Evolutionary conservation across 2,113 vertebrate genomes (phyloP).

Genomic region (Cyphomyrus plagiostoma): DNA sequence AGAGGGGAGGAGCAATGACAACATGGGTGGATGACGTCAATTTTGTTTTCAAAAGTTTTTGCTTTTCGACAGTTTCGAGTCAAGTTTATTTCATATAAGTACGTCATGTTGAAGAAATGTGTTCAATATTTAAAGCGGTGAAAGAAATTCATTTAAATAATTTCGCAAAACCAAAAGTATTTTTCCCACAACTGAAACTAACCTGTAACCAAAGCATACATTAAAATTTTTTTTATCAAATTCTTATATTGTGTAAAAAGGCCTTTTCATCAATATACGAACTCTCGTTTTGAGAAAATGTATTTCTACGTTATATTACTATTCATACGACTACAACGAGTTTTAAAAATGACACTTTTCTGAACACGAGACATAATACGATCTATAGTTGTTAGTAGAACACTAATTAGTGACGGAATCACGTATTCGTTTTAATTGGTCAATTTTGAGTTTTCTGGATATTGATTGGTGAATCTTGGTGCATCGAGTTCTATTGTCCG

Average conservation of each 20-base stretch:
- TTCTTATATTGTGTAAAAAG: background rate
- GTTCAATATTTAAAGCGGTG: background rate
- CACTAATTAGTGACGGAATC: background rate
- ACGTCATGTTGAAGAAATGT: background rate
- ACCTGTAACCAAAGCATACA: background rate
- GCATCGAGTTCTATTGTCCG: background rate
- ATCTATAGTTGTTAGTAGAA: background rate
- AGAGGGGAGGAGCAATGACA: background rate
- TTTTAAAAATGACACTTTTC: background rate
- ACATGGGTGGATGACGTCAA: background rate
- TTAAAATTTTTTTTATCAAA: background rate
- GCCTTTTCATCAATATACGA: background rate
- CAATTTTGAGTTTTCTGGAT: background rate
- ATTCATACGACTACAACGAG: background rate
- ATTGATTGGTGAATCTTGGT: background rate
- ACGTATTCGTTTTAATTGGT: background rate
- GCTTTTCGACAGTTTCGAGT: background rate
- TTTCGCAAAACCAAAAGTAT: background rate
- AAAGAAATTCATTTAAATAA: background rate
- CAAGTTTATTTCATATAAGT: background rate
- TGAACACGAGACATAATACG: background rate
- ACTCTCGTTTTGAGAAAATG: background rate
- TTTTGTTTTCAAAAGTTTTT: background rate
- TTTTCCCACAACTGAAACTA: background rate
- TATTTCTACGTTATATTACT: background rate